Evolutionary conservation across 2,888 invertebrate species (phyloP).

Genomic region (Synanthedon andrenaeformis): DNA sequence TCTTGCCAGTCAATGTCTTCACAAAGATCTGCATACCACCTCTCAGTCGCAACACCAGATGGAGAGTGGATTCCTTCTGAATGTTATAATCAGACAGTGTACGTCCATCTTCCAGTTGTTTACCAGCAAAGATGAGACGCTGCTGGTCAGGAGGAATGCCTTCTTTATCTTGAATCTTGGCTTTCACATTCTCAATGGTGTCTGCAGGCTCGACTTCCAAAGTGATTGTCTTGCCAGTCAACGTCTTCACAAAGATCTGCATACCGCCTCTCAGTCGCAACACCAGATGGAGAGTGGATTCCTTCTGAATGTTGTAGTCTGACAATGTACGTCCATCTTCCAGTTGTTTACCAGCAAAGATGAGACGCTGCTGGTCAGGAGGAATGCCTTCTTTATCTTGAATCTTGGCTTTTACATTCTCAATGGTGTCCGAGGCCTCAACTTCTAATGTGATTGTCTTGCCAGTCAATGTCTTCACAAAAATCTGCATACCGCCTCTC

Average conservation of each 20-base stretch:
- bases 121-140: constrained; percentile 11
- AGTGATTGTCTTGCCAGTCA: constrained; percentile 13
- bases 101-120: constrained; percentile 12
- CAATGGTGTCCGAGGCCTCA: constrained; percentile 12
- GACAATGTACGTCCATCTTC: constrained; percentile 16
- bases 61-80: constrained; percentile 12
- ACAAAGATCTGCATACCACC: constrained; percentile 12
- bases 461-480: constrained; percentile 12
- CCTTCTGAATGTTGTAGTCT: constrained; percentile 16
- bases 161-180: constrained; percentile 13
- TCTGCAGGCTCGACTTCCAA: constrained; percentile 11
- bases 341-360: constrained; percentile 15
- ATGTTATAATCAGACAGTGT: constrained; percentile 12
- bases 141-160: constrained; percentile 13
- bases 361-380: constrained; percentile 14
- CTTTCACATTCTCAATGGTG: constrained; percentile 12
- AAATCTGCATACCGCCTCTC: constrained; percentile 18
- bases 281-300: constrained; percentile 12
- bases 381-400: constrained; percentile 17
- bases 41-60: constrained; percentile 9
- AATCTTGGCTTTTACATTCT: constrained; percentile 15
- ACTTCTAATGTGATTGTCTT: constrained; percentile 12
- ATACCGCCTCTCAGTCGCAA: constrained; percentile 12
- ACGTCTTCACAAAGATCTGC: constrained; percentile 12
- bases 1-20: constrained; percentile 10